A percentile compares a stretch with the other conserved stretches of the same genome.
Conservation (phyloP, 92 coral and sea anemone genomes). For the Zoanthus gigantus region DNA sequence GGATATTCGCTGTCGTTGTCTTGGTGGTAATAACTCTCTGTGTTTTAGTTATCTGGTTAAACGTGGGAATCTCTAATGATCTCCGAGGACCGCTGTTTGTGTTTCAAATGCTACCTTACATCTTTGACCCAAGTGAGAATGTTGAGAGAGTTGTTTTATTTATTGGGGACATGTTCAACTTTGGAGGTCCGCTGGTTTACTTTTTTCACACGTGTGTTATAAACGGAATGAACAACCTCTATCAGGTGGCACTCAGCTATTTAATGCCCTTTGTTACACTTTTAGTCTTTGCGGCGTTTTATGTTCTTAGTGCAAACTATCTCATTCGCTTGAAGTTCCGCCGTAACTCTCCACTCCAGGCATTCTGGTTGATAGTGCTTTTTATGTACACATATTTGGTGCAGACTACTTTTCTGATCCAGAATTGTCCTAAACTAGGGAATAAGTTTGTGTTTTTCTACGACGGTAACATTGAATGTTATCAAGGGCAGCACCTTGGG, state of each 20-base stretch:
- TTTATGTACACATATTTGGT: conserved; percentile 88
- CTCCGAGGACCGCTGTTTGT: conserved; percentile 97
- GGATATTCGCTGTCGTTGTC: conserved; percentile 76
- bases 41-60: conserved; percentile 78
- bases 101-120: conserved; percentile 93
- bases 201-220: conserved; percentile 71
- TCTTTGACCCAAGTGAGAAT: conserved; percentile 71
- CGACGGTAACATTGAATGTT: conserved; percentile 86
- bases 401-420: conserved; percentile 77
- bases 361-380: conserved; percentile 90
- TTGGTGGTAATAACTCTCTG: conserved; percentile 67
- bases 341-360: conserved; percentile 83
- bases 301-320: conserved; percentile 73
- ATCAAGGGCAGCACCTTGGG: conserved; percentile 70
- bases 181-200: conserved; percentile 86
- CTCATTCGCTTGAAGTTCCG: conserved; percentile 85
- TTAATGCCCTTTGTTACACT: conserved; percentile 77
- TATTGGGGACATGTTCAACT: conserved; percentile 72
- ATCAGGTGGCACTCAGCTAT: conserved; percentile 83
- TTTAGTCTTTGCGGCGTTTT: conserved; percentile 74
- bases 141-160: conserved; percentile 73
- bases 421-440: conserved; percentile 82
- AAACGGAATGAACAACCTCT: conserved; percentile 76
- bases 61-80: conserved; percentile 90
- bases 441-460: conserved; percentile 81